Percentiles rank a stretch among this genome's conserved stretches.
Conservation (phyloP, 1,140 invertebrate species). For the Drosophila repletoides region DNA sequence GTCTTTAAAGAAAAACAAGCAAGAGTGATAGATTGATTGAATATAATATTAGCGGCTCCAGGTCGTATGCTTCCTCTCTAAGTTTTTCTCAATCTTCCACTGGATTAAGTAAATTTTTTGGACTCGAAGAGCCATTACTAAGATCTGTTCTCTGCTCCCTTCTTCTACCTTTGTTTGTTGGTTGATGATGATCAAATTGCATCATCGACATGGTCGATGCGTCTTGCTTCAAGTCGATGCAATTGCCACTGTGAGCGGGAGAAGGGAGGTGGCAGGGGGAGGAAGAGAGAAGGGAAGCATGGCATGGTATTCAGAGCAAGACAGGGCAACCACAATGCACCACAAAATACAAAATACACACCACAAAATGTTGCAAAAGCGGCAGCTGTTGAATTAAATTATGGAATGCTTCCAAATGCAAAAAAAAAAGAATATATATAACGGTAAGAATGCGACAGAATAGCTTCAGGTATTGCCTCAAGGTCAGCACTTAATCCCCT, state of each 20-base stretch:
- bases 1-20: conserved; percentile 83
- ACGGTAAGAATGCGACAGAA: conserved; percentile 40
- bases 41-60: too few relatives aligned
- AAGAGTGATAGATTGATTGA: too few relatives aligned
- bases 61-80: too few relatives aligned
- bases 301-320: conserved; percentile 74
- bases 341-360: conserved; percentile 15
- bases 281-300: neutral
- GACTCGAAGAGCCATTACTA: too few relatives aligned
- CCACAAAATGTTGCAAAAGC: conserved; percentile 35
- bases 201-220: conserved; percentile 50
- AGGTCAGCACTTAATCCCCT: conserved; percentile 18
- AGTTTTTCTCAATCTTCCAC: too few relatives aligned
- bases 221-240: conserved; percentile 24
- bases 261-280: neutral
- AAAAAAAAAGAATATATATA: conserved; percentile 9
- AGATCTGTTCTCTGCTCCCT: too few relatives aligned
- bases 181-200: conserved; percentile 37
- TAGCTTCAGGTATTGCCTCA: conserved; percentile 15
- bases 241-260: neutral
- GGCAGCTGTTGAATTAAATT: conserved; percentile 32
- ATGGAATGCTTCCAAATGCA: conserved; percentile 18
- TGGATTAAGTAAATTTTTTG: too few relatives aligned
- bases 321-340: conserved; percentile 45
- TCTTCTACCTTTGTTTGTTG: too few relatives aligned